Conservation (phyloP, 2,113 vertebrate genomes). For the Bothrops jararaca region DNA sequence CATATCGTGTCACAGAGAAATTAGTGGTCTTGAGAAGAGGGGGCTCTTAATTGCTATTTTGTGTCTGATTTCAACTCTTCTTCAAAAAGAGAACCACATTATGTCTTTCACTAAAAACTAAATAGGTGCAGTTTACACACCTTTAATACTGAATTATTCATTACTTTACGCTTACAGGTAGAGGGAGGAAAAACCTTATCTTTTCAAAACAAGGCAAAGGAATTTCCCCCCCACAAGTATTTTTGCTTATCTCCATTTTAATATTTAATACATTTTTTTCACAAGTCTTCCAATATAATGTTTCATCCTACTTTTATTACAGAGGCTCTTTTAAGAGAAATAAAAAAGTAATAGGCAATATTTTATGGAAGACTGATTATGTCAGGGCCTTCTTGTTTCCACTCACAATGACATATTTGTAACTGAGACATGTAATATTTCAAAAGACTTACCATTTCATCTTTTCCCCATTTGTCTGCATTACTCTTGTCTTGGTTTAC, state of each 20-base stretch:
- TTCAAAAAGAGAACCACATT: background rate
- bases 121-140: background rate
- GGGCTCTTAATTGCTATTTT: background rate
- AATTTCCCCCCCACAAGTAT: background rate
- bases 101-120: background rate
- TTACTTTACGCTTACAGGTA: background rate
- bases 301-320: background rate
- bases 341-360: background rate
- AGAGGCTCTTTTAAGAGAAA: slow-evolving; percentile 16
- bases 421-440: background rate
- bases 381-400: background rate
- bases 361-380: background rate
- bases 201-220: background rate
- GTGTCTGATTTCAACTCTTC: background rate
- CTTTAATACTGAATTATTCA: background rate
- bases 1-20: background rate
- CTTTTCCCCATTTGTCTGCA: slow-evolving; percentile 86
- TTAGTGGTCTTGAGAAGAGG: background rate
- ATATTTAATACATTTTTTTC: slow-evolving; percentile 5
- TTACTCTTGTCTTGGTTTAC: slow-evolving; percentile 95
- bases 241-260: background rate
- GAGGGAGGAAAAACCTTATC: background rate
- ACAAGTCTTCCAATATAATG: background rate
- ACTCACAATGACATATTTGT: fast-evolving
- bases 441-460: slow-evolving; percentile 81